These are phyloP conservation scores for Acanthoscelides obtectus DNA, from an alignment of 2,888 invertebrate genomes.

Conservation along the genomic window DNA sequence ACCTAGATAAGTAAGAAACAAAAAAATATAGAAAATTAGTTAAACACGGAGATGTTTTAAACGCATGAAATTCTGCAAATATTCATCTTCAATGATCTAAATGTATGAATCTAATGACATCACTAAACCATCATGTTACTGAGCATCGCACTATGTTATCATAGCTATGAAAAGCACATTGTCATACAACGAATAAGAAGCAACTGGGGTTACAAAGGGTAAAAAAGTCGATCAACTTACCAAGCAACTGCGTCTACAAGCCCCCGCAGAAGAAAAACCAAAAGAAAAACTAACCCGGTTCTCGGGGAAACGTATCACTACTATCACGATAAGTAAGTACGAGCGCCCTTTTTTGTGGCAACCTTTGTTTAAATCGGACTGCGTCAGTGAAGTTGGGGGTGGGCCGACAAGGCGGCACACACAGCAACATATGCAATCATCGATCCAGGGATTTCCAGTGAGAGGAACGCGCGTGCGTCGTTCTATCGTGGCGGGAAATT, in stretches of 20 bases:
- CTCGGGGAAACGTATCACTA: background rate
- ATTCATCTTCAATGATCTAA: too few species aligned
- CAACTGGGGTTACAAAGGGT: too few species aligned
- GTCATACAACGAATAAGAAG: too few species aligned
- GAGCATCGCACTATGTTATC: too few species aligned
- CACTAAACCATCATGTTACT: too few species aligned
- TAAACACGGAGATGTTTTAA: too few species aligned
- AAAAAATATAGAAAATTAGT: too few species aligned
- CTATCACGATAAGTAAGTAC: background rate
- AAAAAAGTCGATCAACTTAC: background rate
- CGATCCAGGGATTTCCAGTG: background rate
- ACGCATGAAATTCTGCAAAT: too few species aligned
- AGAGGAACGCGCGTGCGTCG: background rate
- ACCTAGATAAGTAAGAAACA: too few species aligned
- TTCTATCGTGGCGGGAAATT: background rate
- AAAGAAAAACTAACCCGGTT: background rate
- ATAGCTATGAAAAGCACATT: too few species aligned
- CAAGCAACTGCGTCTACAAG: background rate
- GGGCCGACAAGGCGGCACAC: background rate
- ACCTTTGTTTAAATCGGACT: background rate
- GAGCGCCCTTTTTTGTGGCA: background rate
- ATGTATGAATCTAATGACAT: too few species aligned
- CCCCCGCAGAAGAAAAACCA: background rate
- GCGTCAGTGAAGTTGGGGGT: background rate
- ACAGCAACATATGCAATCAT: background rate